Evolutionary conservation across 1,140 invertebrate species (phyloP).

Genomic region (Eubasilissa regina): DNA sequence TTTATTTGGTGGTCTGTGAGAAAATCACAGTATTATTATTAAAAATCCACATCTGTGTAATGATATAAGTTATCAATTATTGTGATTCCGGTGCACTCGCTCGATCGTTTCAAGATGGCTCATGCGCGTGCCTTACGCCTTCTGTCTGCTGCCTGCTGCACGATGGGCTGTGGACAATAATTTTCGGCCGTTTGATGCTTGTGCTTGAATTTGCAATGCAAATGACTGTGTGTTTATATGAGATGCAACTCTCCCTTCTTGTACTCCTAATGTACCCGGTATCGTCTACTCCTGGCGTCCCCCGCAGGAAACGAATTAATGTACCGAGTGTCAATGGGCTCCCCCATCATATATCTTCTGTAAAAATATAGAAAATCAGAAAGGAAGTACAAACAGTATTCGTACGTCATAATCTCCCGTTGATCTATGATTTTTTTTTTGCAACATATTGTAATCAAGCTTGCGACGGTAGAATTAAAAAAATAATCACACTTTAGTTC

Average conservation of each 20-base stretch:
- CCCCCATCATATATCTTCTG: conserved; percentile 46
- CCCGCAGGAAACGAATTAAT: conserved; percentile 50
- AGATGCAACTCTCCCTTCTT: conserved; percentile 33
- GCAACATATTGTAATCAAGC: no score
- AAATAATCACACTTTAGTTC: no score
- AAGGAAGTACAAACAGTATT: no score
- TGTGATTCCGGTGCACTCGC: neutral
- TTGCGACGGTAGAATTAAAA: no score
- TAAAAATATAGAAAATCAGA: conserved; percentile 19
- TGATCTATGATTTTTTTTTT: no score
- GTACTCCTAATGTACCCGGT: neutral
- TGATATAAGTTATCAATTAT: no score
- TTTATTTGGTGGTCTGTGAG: no score
- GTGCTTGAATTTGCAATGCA: conserved; percentile 57
- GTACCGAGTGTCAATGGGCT: conserved; percentile 58
- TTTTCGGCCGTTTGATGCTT: conserved; percentile 57
- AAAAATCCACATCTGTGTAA: no score
- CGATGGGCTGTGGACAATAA: conserved; percentile 50
- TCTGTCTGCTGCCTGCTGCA: no score
- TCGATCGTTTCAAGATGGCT: neutral
- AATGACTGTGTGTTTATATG: conserved; percentile 45
- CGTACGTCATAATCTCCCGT: no score
- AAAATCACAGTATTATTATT: no score
- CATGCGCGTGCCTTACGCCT: conserved; percentile 46
- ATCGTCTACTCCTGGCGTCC: conserved; percentile 3